These are phyloP conservation scores for Orthosia gothica DNA, from an alignment of 2,888 invertebrate genomes.

Conservation along the genomic window DNA sequence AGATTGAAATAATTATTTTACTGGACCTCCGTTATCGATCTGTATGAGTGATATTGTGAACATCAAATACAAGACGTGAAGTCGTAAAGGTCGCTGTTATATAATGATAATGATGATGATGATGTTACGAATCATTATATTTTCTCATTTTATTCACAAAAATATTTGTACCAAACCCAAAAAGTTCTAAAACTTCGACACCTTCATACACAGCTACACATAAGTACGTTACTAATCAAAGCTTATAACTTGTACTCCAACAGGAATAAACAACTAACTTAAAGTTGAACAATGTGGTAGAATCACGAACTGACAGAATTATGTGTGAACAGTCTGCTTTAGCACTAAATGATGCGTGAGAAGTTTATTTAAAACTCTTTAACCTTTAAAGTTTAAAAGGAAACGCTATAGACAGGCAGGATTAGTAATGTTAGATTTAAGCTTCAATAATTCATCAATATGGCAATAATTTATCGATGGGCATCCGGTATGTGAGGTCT, in stretches of 20 bases:
- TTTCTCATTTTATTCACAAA: background rate
- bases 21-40: too few relatives aligned
- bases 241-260: conserved; percentile 43
- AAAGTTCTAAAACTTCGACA: background rate
- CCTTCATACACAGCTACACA: background rate
- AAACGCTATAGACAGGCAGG: conserved; percentile 27
- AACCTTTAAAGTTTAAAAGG: background rate
- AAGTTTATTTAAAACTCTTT: conserved; percentile 40
- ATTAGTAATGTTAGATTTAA: conserved; percentile 27
- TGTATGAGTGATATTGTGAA: too few relatives aligned
- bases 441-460: conserved; percentile 22
- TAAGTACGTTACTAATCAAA: background rate
- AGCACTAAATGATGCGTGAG: conserved; percentile 56
- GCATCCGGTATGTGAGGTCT: conserved; percentile 31
- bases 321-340: conserved; percentile 59
- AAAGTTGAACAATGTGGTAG: conserved; percentile 54
- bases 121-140: background rate
- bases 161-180: background rate
- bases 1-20: background rate
- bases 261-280: conserved; percentile 45
- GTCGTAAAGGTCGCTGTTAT: too few relatives aligned
- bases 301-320: conserved; percentile 61
- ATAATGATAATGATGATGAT: too few relatives aligned
- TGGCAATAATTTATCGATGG: conserved; percentile 26
- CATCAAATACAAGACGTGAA: too few relatives aligned